These are phyloP conservation scores for Anolis sagrei DNA, from an alignment of 2,113 vertebrate genomes.

Conservation along the genomic window DNA sequence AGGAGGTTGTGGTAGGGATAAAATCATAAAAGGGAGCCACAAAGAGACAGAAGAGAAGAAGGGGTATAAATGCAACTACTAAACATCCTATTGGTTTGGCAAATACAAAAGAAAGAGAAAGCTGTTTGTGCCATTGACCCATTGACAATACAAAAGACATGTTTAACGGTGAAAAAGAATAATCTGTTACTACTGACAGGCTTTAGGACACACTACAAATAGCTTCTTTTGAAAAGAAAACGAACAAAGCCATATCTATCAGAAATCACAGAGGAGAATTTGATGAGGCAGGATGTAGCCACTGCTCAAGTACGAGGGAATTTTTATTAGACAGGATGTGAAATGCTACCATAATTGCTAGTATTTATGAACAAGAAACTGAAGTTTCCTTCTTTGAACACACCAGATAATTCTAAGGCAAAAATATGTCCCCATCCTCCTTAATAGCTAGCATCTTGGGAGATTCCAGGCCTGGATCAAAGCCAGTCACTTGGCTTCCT, in stretches of 20 bases:
- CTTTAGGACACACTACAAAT: not conserved
- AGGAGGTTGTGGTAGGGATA: too few species aligned
- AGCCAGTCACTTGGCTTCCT: constrained; percentile 8
- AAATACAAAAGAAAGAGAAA: not conserved
- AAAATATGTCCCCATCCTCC: not conserved
- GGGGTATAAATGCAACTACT: not conserved
- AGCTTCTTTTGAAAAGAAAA: not conserved
- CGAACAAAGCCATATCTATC: constrained; percentile 9
- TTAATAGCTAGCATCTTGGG: not conserved
- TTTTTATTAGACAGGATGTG: constrained; percentile 19
- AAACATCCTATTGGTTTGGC: not conserved
- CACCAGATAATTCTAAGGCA: not conserved
- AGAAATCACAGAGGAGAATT: constrained; percentile 8
- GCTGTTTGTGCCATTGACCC: not conserved
- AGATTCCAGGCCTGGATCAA: constrained; percentile 10
- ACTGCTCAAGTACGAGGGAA: not conserved
- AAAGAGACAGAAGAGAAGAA: too few species aligned
- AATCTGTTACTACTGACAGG: not conserved
- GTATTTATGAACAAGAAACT: not conserved
- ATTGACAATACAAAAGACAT: not conserved
- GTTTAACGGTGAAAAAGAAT: not conserved
- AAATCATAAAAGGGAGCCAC: too few species aligned
- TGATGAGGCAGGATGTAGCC: not conserved
- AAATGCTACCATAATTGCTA: not conserved
- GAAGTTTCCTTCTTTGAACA: not conserved